These are phyloP conservation scores for Danio choprae DNA, from an alignment of 2,797 vertebrate species.

Conservation along the genomic window DNA sequence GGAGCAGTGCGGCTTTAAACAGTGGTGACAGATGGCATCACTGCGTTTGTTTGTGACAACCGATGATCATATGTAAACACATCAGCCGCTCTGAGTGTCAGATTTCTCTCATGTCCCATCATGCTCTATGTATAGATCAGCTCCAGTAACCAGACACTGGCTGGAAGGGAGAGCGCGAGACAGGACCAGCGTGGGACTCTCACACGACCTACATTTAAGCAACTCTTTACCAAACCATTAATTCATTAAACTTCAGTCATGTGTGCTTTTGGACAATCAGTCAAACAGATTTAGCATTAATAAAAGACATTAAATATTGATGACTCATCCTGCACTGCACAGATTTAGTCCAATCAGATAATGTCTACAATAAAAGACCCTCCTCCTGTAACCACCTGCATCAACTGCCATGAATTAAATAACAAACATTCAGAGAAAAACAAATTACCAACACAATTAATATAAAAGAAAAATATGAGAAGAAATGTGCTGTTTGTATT, in stretches of 20 bases:
- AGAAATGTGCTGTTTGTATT: too few relatives aligned
- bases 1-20: neutral
- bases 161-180: constrained; percentile 39
- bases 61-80: constrained; percentile 7
- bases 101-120: constrained; percentile 53
- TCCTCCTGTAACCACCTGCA: too few relatives aligned
- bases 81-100: constrained; percentile 45
- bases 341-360: neutral
- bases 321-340: constrained; percentile 1
- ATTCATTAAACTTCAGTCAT: constrained; percentile 4
- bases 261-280: neutral
- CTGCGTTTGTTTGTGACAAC: neutral
- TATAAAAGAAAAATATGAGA: too few relatives aligned
- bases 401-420: too few relatives aligned
- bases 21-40: neutral
- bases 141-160: constrained; percentile 67
- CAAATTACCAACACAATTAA: too few relatives aligned
- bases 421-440: too few relatives aligned
- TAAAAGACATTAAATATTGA: neutral
- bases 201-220: constrained; percentile 34
- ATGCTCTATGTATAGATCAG: constrained; percentile 73
- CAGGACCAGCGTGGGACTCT: constrained; percentile 20
- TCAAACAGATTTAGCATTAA: neutral
- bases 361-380: neutral
- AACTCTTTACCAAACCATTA: neutral